Conservation (phyloP, 2,888 invertebrate species). For the Toxonevra muliebris region DNA sequence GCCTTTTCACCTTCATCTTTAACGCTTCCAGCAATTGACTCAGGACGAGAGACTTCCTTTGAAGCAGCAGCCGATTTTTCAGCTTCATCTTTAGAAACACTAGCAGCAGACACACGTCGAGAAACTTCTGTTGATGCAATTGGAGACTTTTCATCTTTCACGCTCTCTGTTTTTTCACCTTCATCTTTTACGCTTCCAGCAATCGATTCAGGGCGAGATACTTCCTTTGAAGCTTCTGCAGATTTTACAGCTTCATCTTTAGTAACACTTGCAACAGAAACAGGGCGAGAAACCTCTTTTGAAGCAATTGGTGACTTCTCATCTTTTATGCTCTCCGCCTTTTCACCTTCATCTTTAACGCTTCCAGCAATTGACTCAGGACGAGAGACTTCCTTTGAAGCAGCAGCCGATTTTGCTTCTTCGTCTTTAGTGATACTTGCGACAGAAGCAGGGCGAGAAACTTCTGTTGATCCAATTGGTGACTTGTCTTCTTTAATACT, state of each 20-base stretch:
- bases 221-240: constrained; percentile 17
- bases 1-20: constrained; percentile 20
- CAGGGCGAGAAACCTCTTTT: constrained; percentile 25
- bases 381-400: not conserved
- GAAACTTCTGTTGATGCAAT: constrained; percentile 36
- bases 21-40: constrained; percentile 1
- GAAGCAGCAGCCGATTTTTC: constrained; percentile 17
- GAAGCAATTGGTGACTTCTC: constrained; percentile 24
- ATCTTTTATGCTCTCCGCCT: constrained; percentile 23
- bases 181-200: constrained; percentile 38
- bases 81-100: constrained; percentile 22
- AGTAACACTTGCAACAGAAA: constrained; percentile 37
- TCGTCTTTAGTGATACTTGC: no score
- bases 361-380: no score
- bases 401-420: not conserved
- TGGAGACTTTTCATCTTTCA: constrained; percentile 38
- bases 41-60: constrained; percentile 17
- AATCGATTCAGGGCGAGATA: constrained; percentile 20
- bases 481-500: not conserved
- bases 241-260: constrained; percentile 28
- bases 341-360: not conserved
- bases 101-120: constrained; percentile 17
- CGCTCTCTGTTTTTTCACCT: constrained; percentile 30
- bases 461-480: constrained; percentile 36
- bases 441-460: not conserved